Evolutionary conservation across 1,140 invertebrate species (phyloP).

Genomic region (Limonius californicus): DNA sequence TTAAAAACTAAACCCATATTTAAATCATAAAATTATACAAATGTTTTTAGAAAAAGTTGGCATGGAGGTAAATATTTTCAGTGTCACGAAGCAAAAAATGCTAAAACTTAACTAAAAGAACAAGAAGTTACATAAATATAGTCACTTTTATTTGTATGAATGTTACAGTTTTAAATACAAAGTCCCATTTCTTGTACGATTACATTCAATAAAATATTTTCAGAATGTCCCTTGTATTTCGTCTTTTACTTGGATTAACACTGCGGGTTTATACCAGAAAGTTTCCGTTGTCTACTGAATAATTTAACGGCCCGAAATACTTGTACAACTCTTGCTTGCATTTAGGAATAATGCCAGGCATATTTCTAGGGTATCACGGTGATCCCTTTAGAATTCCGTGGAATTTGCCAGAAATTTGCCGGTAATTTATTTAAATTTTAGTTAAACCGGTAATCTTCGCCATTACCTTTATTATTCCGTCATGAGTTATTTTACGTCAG

Average conservation of each 20-base stretch:
- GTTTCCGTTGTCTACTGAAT: not conserved
- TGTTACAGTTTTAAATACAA: no score
- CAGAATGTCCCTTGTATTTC: not conserved
- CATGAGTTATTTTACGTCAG: no score
- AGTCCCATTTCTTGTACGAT: no score
- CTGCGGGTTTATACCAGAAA: not conserved
- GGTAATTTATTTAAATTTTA: not conserved
- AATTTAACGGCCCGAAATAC: conserved; percentile 1
- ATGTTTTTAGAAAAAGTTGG: no score
- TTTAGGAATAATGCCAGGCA: conserved; percentile 1
- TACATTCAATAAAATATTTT: no score
- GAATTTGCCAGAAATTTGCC: not conserved
- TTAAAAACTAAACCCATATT: no score
- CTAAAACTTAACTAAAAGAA: no score
- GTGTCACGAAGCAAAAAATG: no score
- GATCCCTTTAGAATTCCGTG: not conserved
- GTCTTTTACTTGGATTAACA: not conserved
- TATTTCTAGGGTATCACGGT: not conserved
- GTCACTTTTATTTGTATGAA: no score
- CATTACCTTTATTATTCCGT: not conserved
- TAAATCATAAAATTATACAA: no score
- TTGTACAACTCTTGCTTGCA: conserved; percentile 1
- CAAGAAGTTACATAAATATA: no score
- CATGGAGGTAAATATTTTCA: no score
- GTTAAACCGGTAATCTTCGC: not conserved